These are phyloP conservation scores for Hafferia zeledoni DNA, from an alignment of 2,797 vertebrate species.

Conservation along the genomic window DNA sequence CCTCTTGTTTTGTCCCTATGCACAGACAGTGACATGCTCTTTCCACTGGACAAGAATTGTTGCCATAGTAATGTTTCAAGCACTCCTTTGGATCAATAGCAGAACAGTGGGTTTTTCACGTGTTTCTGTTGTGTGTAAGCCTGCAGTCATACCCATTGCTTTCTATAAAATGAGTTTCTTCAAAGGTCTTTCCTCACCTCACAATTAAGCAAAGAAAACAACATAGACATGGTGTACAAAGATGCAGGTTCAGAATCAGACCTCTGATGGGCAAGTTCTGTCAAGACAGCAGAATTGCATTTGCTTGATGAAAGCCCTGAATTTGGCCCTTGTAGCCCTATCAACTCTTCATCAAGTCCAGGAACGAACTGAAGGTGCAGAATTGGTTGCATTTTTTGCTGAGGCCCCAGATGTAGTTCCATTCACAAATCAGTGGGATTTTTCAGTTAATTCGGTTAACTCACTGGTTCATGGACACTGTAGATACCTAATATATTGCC, in stretches of 20 bases:
- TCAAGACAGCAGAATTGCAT: background rate
- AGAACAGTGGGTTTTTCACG: constrained; percentile 56
- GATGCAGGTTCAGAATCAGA: background rate
- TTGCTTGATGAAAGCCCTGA: background rate
- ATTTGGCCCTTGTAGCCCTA: background rate
- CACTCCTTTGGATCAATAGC: constrained; percentile 71
- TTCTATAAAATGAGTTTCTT: constrained; percentile 27
- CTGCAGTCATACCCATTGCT: background rate
- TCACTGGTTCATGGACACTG: background rate
- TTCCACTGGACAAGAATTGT: constrained; percentile 65
- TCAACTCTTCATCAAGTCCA: background rate
- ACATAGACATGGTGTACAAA: background rate
- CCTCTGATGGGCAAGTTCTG: background rate
- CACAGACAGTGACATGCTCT: constrained; percentile 57
- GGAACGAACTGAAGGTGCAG: background rate
- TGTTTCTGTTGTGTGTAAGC: constrained; percentile 42
- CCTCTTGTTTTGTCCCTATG: constrained; percentile 54
- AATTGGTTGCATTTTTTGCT: background rate
- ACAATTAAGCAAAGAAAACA: background rate
- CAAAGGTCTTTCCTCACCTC: background rate
- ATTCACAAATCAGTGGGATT: background rate
- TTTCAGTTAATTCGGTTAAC: background rate
- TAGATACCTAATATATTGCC: background rate
- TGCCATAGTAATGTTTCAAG: constrained; percentile 78
- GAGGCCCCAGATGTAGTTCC: background rate